A percentile compares a stretch with the other conserved stretches of the same genome.
phyloP scores from a whole-genome alignment of 2,888 invertebrate genomes.

The Melanostoma scalare region DNA sequence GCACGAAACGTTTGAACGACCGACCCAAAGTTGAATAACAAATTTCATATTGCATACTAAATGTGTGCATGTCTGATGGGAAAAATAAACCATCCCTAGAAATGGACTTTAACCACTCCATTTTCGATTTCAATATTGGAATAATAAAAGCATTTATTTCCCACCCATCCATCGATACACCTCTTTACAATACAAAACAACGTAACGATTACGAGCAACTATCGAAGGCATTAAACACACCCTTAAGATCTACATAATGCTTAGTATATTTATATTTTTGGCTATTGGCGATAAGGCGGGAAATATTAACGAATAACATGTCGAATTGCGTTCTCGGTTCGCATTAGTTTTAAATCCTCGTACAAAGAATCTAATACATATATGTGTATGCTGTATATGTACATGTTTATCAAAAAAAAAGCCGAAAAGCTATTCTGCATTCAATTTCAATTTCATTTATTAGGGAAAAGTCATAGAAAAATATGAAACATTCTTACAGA shows the following conservation, averaged over 20 bases:
- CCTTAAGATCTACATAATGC: constrained; percentile 71
- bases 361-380: neutral
- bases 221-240: constrained; percentile 71
- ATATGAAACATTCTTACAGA: constrained; percentile 13
- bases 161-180: constrained; percentile 10
- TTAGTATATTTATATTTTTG: constrained; percentile 60
- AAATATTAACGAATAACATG: constrained; percentile 63
- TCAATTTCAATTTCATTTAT: constrained; percentile 60
- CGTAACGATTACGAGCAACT: constrained; percentile 65
- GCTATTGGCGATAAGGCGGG: constrained; percentile 60
- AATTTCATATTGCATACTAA: constrained; percentile 24
- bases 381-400: too few species aligned
- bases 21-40: neutral
- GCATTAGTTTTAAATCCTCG: constrained; percentile 50
- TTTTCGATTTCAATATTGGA: constrained; percentile 48
- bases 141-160: constrained; percentile 64
- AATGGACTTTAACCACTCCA: constrained; percentile 25
- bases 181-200: constrained; percentile 21
- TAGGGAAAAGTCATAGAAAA: constrained; percentile 17
- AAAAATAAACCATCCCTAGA: constrained; percentile 16
- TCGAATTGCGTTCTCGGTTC: constrained; percentile 63
- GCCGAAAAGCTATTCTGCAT: constrained; percentile 50
- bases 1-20: neutral
- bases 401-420: constrained; percentile 18
- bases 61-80: constrained; percentile 34